phyloP scores from a whole-genome alignment of 2,113 vertebrate genomes.

The Nannobrachium achirus region DNA sequence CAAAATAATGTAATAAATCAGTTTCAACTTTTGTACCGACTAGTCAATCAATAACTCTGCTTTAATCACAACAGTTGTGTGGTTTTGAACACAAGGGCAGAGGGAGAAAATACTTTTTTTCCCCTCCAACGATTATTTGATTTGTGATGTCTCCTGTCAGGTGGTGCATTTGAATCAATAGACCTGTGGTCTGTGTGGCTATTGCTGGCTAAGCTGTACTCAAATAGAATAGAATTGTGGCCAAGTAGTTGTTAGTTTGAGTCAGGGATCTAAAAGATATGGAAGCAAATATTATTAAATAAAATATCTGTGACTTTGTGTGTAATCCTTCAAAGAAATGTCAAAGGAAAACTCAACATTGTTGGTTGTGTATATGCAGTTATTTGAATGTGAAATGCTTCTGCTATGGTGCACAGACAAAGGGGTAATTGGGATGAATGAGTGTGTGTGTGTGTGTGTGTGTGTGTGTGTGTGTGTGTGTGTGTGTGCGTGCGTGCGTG shows the following conservation, averaged over 20 bases:
- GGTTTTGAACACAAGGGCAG: slow-evolving; percentile 18
- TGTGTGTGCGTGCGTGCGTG: too few species aligned
- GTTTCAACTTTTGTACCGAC: slow-evolving; percentile 23
- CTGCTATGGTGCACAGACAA: too few species aligned
- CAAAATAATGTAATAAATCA: slow-evolving; percentile 44
- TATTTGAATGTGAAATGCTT: not conserved
- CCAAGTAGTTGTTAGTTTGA: slow-evolving; percentile 36
- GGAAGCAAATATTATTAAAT: slow-evolving; percentile 17
- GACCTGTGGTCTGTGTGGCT: slow-evolving; percentile 23
- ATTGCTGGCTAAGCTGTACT: slow-evolving; percentile 20
- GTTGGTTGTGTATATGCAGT: slow-evolving; percentile 3
- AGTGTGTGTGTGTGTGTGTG: too few species aligned
- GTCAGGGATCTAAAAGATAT: slow-evolving; percentile 14
- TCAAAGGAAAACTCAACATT: slow-evolving; percentile 25
- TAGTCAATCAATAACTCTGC: slow-evolving; percentile 53
- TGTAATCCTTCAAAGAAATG: not conserved
- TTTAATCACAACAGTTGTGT: slow-evolving; percentile 34
- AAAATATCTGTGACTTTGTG: slow-evolving; percentile 8
- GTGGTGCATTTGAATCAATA: slow-evolving; percentile 34
- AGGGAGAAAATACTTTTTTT: slow-evolving; percentile 22
- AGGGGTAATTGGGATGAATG: too few species aligned
- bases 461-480: too few species aligned
- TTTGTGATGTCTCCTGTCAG: slow-evolving; percentile 11
- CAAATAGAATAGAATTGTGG: slow-evolving; percentile 26
- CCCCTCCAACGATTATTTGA: slow-evolving; percentile 15